Conservation (phyloP, 2,113 vertebrate genomes). For the Bostrychus sinensis region DNA sequence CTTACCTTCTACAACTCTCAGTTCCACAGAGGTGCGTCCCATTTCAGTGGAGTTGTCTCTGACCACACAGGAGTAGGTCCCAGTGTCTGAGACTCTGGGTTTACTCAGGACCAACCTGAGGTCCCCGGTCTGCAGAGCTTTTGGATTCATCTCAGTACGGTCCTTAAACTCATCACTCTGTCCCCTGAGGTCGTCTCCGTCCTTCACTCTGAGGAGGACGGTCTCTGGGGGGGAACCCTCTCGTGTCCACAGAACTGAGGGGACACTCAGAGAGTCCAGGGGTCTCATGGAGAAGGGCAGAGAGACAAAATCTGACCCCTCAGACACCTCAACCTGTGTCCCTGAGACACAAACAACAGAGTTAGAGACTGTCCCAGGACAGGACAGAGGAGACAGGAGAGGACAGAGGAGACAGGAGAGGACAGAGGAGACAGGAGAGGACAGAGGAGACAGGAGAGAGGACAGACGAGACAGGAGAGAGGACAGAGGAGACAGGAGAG, state of each 20-base stretch:
- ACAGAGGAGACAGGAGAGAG: too few relatives aligned
- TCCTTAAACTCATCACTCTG: background rate
- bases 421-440: too few relatives aligned
- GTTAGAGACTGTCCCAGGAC: too few relatives aligned
- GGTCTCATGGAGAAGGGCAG: background rate
- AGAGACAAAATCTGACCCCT: background rate
- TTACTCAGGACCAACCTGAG: conserved; percentile 7
- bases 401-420: too few relatives aligned
- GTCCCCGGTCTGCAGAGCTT: conserved; percentile 13
- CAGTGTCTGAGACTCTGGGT: accelerated
- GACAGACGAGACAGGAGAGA: too few relatives aligned
- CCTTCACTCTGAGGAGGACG: background rate
- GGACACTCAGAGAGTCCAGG: background rate
- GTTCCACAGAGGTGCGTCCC: background rate
- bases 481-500: too few relatives aligned
- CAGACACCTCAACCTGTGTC: background rate
- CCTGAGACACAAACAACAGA: background rate
- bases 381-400: too few relatives aligned
- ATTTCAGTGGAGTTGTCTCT: accelerated
- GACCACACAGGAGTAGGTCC: conserved; percentile 11
- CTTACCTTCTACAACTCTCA: conserved; percentile 14
- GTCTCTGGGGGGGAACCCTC: background rate
- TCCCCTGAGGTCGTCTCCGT: background rate
- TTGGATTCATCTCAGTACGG: accelerated
- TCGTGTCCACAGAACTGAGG: background rate